Conservation (phyloP, 1,140 invertebrate genomes). For the Plutomurus gul region DNA sequence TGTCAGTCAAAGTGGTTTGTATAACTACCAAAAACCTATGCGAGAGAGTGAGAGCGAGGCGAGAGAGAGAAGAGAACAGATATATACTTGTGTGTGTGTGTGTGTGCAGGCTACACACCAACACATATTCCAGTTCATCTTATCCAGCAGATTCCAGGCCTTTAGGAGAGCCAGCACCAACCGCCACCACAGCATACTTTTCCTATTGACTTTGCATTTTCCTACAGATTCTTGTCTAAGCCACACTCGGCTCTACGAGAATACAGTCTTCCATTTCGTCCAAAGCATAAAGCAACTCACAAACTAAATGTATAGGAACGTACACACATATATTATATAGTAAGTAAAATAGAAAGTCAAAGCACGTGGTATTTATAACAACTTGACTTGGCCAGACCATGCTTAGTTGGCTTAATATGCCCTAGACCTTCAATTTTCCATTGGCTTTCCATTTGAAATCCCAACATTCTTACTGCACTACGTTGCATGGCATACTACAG, state of each 20-base stretch:
- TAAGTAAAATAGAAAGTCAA: not conserved
- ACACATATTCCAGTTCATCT: constrained; percentile 16
- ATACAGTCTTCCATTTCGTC: not conserved
- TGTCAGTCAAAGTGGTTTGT: constrained; percentile 5
- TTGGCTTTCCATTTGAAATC: no score
- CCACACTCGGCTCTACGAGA: not conserved
- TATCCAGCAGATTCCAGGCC: constrained; percentile 3
- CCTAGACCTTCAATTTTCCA: constrained; percentile 17
- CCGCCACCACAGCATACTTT: not conserved
- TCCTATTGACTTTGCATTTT: constrained; percentile 9
- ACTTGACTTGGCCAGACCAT: not conserved
- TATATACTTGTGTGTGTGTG: not conserved
- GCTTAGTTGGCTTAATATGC: not conserved
- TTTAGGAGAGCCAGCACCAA: not conserved
- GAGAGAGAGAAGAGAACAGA: no score
- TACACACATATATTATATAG: no score
- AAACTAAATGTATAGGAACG: no score
- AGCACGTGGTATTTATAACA: not conserved
- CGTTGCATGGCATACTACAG: not conserved
- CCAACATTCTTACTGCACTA: not conserved
- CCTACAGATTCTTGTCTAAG: not conserved
- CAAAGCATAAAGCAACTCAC: not conserved
- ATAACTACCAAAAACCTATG: not conserved
- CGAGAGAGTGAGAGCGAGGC: no score
- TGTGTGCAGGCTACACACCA: not conserved